These are phyloP conservation scores for Athripsodes cinereus DNA, from an alignment of 2,888 invertebrate species.

Conservation along the genomic window DNA sequence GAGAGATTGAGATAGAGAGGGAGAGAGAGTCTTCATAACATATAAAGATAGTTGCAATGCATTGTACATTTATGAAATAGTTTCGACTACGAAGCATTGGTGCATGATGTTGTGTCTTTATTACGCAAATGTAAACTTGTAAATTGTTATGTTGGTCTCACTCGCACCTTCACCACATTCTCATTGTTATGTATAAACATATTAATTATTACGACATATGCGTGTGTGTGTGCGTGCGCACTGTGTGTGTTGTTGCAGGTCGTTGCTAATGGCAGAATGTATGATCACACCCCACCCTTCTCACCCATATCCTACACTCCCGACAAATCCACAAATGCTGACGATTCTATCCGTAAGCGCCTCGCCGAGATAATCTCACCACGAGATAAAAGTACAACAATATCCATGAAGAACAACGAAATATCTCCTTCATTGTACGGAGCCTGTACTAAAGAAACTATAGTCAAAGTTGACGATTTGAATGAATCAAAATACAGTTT, in stretches of 20 bases:
- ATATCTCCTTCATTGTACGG: conserved; percentile 27
- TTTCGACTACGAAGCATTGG: too few species aligned
- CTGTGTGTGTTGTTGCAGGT: conserved; percentile 47
- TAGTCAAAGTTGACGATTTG: neutral
- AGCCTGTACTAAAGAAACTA: conserved; percentile 25
- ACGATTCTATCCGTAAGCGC: conserved; percentile 44
- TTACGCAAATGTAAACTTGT: too few species aligned
- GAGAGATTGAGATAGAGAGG: too few species aligned
- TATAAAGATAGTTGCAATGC: too few species aligned
- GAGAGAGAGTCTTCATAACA: too few species aligned
- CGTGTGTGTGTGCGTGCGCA: conserved; percentile 9
- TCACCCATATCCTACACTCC: conserved; percentile 40
- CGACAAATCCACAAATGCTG: conserved; percentile 39
- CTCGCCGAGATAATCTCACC: conserved; percentile 10
- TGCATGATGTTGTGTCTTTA: too few species aligned
- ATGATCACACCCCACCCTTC: conserved; percentile 57
- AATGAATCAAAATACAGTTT: conserved; percentile 14
- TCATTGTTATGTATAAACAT: too few species aligned
- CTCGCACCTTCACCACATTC: too few species aligned
- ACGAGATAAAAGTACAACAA: neutral
- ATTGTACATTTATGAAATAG: too few species aligned
- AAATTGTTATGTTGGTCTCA: too few species aligned
- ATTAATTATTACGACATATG: neutral
- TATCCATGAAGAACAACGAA: neutral
- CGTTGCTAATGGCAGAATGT: conserved; percentile 62